A percentile compares a stretch with the other conserved stretches of the same genome.
Conservation (phyloP, 2,888 invertebrate genomes). For the Brassicogethes aeneus region DNA sequence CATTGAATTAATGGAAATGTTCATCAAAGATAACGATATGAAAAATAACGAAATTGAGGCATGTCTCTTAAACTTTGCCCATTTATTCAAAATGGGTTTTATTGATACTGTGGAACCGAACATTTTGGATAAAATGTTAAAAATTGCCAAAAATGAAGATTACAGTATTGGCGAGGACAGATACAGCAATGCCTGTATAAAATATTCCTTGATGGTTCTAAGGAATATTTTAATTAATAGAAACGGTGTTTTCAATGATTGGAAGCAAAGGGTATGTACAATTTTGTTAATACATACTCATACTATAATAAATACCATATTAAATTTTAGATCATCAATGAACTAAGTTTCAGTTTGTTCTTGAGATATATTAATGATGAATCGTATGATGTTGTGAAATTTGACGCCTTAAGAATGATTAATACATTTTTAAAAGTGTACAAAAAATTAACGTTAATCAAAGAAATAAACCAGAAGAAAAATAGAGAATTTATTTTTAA, state of each 20-base stretch:
- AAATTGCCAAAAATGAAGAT: conserved; percentile 22
- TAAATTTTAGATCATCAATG: conserved; percentile 25
- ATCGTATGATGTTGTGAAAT: conserved; percentile 25
- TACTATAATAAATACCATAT: conserved; percentile 1
- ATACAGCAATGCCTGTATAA: conserved; percentile 8
- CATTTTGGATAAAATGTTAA: conserved; percentile 26
- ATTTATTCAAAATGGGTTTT: conserved; percentile 28
- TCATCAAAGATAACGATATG: conserved; percentile 8
- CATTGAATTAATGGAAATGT: conserved; percentile 8
- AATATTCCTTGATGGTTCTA: conserved; percentile 28
- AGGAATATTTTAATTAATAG: conserved; percentile 30
- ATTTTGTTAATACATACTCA: conserved; percentile 1
- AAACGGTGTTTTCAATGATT: conserved; percentile 19
- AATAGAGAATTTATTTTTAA: conserved; percentile 25
- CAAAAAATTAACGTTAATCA: conserved; percentile 27
- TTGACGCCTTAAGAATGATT: conserved; percentile 30
- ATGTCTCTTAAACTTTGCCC: conserved; percentile 26
- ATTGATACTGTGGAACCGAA: conserved; percentile 20
- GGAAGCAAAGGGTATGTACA: conserved; percentile 27
- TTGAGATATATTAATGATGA: conserved; percentile 25
- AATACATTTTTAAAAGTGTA: conserved; percentile 32
- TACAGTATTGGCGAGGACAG: conserved; percentile 15
- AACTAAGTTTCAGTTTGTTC: conserved; percentile 23
- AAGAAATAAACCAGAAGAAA: conserved; percentile 27
- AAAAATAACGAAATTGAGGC: conserved; percentile 19